Evolutionary conservation across 2,888 invertebrate genomes (phyloP), one percentile per base, ranked within the genome.

Genomic region (Dendrolimus pini): DNA sequence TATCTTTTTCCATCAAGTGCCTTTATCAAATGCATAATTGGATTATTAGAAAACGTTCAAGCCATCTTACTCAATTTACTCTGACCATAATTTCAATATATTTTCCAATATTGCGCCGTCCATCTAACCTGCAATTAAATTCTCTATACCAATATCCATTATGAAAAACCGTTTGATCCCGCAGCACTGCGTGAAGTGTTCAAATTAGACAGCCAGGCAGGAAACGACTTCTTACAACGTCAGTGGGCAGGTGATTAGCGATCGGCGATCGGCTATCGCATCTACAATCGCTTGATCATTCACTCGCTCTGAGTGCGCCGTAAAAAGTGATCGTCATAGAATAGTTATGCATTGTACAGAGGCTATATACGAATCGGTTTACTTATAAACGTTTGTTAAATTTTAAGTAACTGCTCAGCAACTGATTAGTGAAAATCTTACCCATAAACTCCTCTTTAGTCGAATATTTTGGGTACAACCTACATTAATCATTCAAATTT

Each of bases 141-240:
- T 47, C 9, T 47, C 47, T 47, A 47, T 47, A 47, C 47, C 47
- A 47, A 47, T 47, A 47, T 47, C 47, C 47, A 47, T 47, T 47
- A 47, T 47, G 9, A 47, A 47, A 47, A 47, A 47, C 47, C 47
- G 47, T 47, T 47, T 47, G 47, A 47, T 47, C 47, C 47, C 30
- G 30, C 30, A 30, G 30, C 71, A 75, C 71, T 67, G 69, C 74
- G 77, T 70, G 75, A 79, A 80, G 83, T 81, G 83, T 83, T 81
- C 83, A 85, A 90, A 89, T 90, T 89, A 90, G 89, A 88, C 77
- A 82, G 82, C 82, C 71, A 77, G 80, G 78, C 89, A 85, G 89
- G 89, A 89, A 88, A 85, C 82, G 85, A 80, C 85, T 89, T 88
- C 88, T 89, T 89, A 89, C 69, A 74, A 86, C 85, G 89, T 90